These are phyloP conservation scores for Andrena bucephala DNA, from an alignment of 2,888 invertebrate species.

Conservation along the genomic window DNA sequence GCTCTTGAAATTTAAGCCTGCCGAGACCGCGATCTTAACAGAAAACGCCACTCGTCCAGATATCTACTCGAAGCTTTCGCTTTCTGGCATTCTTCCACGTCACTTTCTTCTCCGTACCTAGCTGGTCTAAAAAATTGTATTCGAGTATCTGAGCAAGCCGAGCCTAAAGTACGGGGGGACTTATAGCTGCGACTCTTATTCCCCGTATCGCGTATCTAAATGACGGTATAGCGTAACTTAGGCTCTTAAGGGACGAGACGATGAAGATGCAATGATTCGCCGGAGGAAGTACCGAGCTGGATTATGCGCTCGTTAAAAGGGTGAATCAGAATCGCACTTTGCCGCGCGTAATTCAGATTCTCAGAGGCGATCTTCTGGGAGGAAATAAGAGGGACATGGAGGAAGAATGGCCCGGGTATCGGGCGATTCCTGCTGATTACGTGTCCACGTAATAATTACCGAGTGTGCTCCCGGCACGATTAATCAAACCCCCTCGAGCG, in stretches of 20 bases:
- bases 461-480: slow-evolving; percentile 47
- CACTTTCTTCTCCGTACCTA: too few relatives aligned
- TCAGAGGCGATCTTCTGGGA: slow-evolving; percentile 29
- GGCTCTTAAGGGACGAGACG: slow-evolving; percentile 39
- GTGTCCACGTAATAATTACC: slow-evolving; percentile 71
- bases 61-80: slow-evolving; percentile 17
- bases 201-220: too few relatives aligned
- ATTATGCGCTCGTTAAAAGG: too few relatives aligned
- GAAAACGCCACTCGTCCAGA: neutral
- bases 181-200: too few relatives aligned
- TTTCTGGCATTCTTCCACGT: neutral
- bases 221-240: slow-evolving; percentile 10
- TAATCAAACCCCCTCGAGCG: slow-evolving; percentile 58
- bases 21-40: slow-evolving; percentile 16
- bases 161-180: too few relatives aligned
- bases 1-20: slow-evolving; percentile 65
- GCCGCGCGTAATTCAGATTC: slow-evolving; percentile 62
- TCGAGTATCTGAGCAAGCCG: too few relatives aligned
- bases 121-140: too few relatives aligned
- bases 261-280: slow-evolving; percentile 49
- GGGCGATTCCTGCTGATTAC: slow-evolving; percentile 72
- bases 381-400: slow-evolving; percentile 8
- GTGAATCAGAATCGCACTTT: slow-evolving; percentile 35
- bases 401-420: slow-evolving; percentile 63
- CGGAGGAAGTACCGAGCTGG: neutral